Evolutionary conservation across 2,797 vertebrate species (phyloP).

Genomic region (Eleutherodactylus coqui): DNA sequence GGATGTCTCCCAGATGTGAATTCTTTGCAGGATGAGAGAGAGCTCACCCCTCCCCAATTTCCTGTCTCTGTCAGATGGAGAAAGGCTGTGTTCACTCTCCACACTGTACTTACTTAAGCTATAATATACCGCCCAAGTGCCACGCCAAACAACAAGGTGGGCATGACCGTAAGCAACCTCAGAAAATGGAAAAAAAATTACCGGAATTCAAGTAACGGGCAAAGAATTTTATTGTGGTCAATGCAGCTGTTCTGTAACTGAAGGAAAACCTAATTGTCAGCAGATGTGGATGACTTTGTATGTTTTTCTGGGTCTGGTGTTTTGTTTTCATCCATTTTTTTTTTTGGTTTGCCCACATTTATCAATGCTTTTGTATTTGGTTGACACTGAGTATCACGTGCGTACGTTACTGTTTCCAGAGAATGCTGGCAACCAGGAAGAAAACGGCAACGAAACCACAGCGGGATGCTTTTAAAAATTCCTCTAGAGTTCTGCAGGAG

Average conservation of each 20-base stretch:
- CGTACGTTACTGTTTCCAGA: not conserved
- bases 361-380: slow-evolving; percentile 17
- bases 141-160: slow-evolving; percentile 43
- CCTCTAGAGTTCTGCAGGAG: slow-evolving; percentile 2
- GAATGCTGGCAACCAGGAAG: slow-evolving; percentile 7
- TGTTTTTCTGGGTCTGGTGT: slow-evolving; percentile 9
- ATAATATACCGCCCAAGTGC: slow-evolving; percentile 12
- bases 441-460: slow-evolving; percentile 31
- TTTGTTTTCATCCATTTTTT: slow-evolving; percentile 37
- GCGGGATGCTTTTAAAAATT: slow-evolving; percentile 7
- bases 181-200: slow-evolving; percentile 11
- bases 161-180: slow-evolving; percentile 14
- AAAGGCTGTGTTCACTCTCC: slow-evolving; percentile 59
- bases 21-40: slow-evolving; percentile 63
- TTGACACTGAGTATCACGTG: slow-evolving; percentile 11
- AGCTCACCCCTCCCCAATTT: slow-evolving; percentile 63
- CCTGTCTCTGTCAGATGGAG: slow-evolving; percentile 63
- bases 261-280: slow-evolving; percentile 9
- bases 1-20: slow-evolving; percentile 65
- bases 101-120: slow-evolving; percentile 32
- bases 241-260: slow-evolving; percentile 34
- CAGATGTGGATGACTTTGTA: slow-evolving; percentile 38
- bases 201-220: slow-evolving; percentile 11
- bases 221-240: slow-evolving; percentile 32
- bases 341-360: slow-evolving; percentile 32